Evolutionary conservation across 2,797 vertebrate species (phyloP).

Genomic region (Nannoperca obscura): DNA sequence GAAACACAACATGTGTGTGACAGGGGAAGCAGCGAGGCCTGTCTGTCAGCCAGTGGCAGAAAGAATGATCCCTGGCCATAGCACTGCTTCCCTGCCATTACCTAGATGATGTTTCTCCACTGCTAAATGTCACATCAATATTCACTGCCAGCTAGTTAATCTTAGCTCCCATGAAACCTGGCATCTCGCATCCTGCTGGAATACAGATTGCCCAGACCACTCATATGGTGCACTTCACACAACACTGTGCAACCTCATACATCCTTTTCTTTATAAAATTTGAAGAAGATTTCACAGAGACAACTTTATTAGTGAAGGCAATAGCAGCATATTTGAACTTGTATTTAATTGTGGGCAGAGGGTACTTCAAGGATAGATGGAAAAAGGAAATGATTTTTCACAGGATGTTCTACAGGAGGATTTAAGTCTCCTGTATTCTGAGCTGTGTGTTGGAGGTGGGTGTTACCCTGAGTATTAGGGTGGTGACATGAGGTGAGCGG

Average conservation of each 20-base stretch:
- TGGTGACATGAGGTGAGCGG: slow-evolving; percentile 48
- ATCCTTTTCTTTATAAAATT: slow-evolving; percentile 35
- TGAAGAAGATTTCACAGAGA: slow-evolving; percentile 27
- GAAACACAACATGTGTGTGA: slow-evolving; percentile 40
- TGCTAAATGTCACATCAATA: slow-evolving; percentile 85
- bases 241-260: slow-evolving; percentile 40
- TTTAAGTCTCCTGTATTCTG: slow-evolving; percentile 33
- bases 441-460: slow-evolving; percentile 45
- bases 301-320: slow-evolving; percentile 48
- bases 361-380: slow-evolving; percentile 51
- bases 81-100: slow-evolving; percentile 67
- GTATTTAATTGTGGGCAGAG: slow-evolving; percentile 34
- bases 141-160: slow-evolving; percentile 77
- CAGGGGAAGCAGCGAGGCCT: slow-evolving; percentile 24
- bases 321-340: slow-evolving; percentile 35
- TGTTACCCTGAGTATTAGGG: slow-evolving; percentile 37
- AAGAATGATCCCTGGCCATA: slow-evolving; percentile 68
- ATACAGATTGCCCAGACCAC: slow-evolving; percentile 65
- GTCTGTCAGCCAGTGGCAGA: slow-evolving; percentile 63
- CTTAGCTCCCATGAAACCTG: slow-evolving; percentile 58
- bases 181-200: slow-evolving; percentile 69
- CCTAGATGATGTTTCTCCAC: slow-evolving; percentile 75
- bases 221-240: slow-evolving; percentile 36
- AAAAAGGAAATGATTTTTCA: slow-evolving; percentile 45
- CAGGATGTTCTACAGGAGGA: slow-evolving; percentile 42